Conservation (phyloP, 1,140 invertebrate species). For the Drosophila sp. region DNA sequence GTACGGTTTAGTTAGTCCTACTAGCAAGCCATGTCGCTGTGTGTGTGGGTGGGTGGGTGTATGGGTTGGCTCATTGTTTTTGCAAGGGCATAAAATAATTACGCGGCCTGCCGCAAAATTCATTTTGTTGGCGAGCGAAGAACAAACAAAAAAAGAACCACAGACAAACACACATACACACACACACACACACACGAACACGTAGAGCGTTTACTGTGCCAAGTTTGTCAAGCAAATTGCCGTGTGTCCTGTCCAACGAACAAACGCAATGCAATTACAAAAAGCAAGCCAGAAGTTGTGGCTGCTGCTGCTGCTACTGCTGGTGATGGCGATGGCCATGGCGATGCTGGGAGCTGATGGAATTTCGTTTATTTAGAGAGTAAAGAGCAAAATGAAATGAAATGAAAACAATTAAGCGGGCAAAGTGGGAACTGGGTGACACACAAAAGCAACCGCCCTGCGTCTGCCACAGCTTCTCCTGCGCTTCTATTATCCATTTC, state of each 20-base stretch:
- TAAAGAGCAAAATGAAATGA: slow-evolving; percentile 40
- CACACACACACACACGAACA: slow-evolving; percentile 19
- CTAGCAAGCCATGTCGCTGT: slow-evolving; percentile 15
- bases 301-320: slow-evolving; percentile 2
- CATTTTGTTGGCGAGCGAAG: slow-evolving; percentile 55
- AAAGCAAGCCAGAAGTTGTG: not conserved
- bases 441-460: not conserved
- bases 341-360: slow-evolving; percentile 14
- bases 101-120: slow-evolving; percentile 76
- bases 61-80: slow-evolving; percentile 55
- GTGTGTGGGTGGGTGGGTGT: slow-evolving; percentile 13
- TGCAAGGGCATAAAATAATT: slow-evolving; percentile 74
- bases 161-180: slow-evolving; percentile 24
- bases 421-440: slow-evolving; percentile 7
- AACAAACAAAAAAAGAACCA: slow-evolving; percentile 13
- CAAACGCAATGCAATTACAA: slow-evolving; percentile 17
- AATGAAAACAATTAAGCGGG: slow-evolving; percentile 63
- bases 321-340: slow-evolving; percentile 4
- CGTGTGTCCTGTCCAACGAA: slow-evolving; percentile 16
- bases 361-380: slow-evolving; percentile 48
- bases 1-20: slow-evolving; percentile 19
- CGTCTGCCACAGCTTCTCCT: slow-evolving; percentile 10
- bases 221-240: slow-evolving; percentile 39
- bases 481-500: not conserved
- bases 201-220: slow-evolving; percentile 10